Percentiles rank a stretch among this genome's conserved stretches.
Evolutionary conservation across 2,797 vertebrate genomes (phyloP).

Genomic region (Coregonus suidteri): DNA sequence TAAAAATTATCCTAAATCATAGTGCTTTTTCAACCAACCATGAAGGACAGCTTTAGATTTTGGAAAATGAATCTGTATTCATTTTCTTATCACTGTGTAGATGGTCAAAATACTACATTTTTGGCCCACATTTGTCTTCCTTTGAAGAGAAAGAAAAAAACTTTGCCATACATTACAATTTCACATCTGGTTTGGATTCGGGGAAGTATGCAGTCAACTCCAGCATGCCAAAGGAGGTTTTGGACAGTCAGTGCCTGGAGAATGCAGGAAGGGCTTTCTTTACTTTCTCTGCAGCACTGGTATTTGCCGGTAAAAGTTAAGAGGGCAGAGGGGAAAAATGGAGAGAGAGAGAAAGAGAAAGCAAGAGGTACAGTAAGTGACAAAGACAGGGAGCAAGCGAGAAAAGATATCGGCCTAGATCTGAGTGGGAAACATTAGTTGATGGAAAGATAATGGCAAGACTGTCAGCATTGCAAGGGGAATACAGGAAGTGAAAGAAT

Average conservation of each 20-base stretch:
- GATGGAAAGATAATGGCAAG: conserved; percentile 30
- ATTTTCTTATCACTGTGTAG: conserved; percentile 61
- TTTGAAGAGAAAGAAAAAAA: conserved; percentile 58
- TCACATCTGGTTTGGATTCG: conserved; percentile 85
- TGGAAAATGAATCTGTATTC: conserved; percentile 57
- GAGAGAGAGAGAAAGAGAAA: conserved; percentile 44
- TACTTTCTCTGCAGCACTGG: conserved; percentile 52
- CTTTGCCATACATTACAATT: conserved; percentile 76
- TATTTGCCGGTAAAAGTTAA: conserved; percentile 70
- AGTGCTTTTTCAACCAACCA: conserved; percentile 53
- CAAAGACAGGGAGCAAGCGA: conserved; percentile 1
- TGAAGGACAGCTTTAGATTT: conserved; percentile 48
- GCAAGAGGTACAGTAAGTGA: conserved; percentile 40
- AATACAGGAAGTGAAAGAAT: conserved; percentile 38
- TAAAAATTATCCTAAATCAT: conserved; percentile 67
- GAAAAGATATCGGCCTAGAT: not conserved
- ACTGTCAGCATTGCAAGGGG: conserved; percentile 38
- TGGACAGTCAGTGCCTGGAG: conserved; percentile 62
- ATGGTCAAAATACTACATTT: conserved; percentile 66
- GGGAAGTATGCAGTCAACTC: conserved; percentile 79
- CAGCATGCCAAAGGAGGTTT: conserved; percentile 76
- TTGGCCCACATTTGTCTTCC: conserved; percentile 73
- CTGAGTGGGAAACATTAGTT: conserved; percentile 27
- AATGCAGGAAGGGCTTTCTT: conserved; percentile 26
- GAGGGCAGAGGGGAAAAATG: conserved; percentile 49